Conservation (phyloP, 2,113 vertebrate genomes). For the Callorhinus ursinus region DNA sequence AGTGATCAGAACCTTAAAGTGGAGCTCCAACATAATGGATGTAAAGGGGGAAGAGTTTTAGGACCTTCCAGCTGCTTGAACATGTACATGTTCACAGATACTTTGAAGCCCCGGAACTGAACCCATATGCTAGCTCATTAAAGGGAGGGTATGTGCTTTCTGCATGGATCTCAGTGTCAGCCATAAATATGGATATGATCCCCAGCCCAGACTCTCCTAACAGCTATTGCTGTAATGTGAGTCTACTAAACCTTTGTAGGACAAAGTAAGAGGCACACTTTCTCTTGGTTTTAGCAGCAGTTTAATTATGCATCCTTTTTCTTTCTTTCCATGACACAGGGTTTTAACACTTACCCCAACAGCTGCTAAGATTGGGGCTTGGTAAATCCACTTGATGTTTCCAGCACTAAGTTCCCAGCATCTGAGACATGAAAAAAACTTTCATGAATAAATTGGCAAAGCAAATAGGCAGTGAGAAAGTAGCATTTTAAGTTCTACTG, state of each 20-base stretch:
- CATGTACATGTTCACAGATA: background rate
- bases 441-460: constrained; percentile 41
- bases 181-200: background rate
- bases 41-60: background rate
- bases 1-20: background rate
- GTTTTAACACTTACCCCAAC: constrained; percentile 89
- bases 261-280: background rate
- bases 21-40: background rate
- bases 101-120: background rate
- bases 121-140: background rate
- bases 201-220: background rate
- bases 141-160: background rate
- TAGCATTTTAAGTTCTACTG: constrained; percentile 29
- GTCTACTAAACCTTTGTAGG: background rate
- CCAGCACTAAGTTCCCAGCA: constrained; percentile 93
- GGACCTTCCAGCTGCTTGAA: background rate
- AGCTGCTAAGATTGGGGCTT: constrained; percentile 92
- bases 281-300: background rate
- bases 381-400: constrained; percentile 93
- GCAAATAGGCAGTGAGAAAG: background rate
- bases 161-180: background rate
- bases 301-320: background rate
- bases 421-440: constrained; percentile 77
- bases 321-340: background rate
- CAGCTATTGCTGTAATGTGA: background rate